These are phyloP conservation scores for Montipora cactus DNA, from an alignment of 64 coral and sea anemone genomes.

Conservation along the genomic window DNA sequence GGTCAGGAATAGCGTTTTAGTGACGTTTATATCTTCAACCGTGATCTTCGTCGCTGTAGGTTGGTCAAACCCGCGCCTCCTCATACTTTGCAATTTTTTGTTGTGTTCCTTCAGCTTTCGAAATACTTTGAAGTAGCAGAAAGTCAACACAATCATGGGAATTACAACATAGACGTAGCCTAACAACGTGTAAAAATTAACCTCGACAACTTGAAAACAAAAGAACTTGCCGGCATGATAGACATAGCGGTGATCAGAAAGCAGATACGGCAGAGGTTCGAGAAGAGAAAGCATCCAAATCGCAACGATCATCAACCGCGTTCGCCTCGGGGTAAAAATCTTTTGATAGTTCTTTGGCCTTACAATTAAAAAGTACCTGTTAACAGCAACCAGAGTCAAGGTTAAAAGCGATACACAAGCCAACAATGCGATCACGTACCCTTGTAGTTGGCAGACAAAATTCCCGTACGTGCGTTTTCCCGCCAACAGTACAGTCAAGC, in stretches of 20 bases:
- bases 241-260: slow-evolving; percentile 51
- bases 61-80: slow-evolving; percentile 18
- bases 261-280: slow-evolving; percentile 60
- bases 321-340: slow-evolving; percentile 44
- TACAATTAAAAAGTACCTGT: slow-evolving; percentile 74
- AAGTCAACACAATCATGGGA: slow-evolving; percentile 54
- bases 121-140: slow-evolving; percentile 69
- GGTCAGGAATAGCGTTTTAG: slow-evolving; percentile 64
- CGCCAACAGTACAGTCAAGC: slow-evolving; percentile 58
- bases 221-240: slow-evolving; percentile 80
- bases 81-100: slow-evolving; percentile 33
- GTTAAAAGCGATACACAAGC: slow-evolving; percentile 72
- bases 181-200: slow-evolving; percentile 64
- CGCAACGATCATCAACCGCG: slow-evolving; percentile 44
- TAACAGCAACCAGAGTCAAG: slow-evolving; percentile 66
- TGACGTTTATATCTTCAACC: slow-evolving; percentile 74
- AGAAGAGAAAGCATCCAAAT: slow-evolving; percentile 58
- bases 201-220: slow-evolving; percentile 74
- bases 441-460: slow-evolving; percentile 76
- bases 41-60: slow-evolving; percentile 19
- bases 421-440: slow-evolving; percentile 49
- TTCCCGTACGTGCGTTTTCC: slow-evolving; percentile 66
- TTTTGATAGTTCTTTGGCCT: slow-evolving; percentile 61
- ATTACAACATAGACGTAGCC: slow-evolving; percentile 64
- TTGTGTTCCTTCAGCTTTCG: slow-evolving; percentile 51